Percentiles rank a stretch among this genome's conserved stretches.
phyloP scores from a whole-genome alignment of 2,888 invertebrate genomes.

The Coleophora flavipennella region DNA sequence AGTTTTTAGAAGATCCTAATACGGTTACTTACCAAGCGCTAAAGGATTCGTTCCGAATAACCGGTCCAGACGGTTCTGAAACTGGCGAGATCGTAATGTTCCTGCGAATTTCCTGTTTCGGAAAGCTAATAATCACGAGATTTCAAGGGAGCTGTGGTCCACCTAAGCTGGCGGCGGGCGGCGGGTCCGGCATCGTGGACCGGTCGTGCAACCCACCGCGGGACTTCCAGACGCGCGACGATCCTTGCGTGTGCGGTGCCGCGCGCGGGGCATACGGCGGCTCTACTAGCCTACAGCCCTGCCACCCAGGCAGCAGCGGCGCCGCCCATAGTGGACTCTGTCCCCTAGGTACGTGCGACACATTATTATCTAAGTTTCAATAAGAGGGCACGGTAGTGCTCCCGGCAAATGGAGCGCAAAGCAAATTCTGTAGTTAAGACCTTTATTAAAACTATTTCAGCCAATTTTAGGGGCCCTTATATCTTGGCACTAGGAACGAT shows the following conservation, averaged over 20 bases:
- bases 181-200: constrained; percentile 32
- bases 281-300: neutral
- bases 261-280: constrained; percentile 21
- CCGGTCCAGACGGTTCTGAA: constrained; percentile 55
- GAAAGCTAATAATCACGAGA: constrained; percentile 76
- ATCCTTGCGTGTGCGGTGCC: constrained; percentile 54
- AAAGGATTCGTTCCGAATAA: constrained; percentile 74
- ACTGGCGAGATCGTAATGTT: constrained; percentile 75
- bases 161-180: constrained; percentile 31
- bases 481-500: no score
- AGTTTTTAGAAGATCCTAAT: constrained; percentile 55
- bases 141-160: constrained; percentile 67
- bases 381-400: no score
- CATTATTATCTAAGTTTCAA: no score
- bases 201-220: constrained; percentile 47
- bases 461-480: no score
- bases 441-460: no score
- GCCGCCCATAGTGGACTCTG: neutral
- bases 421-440: no score
- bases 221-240: constrained; percentile 36
- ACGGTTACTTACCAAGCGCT: constrained; percentile 69
- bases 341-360: neutral
- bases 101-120: constrained; percentile 77
- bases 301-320: neutral
- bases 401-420: no score